Conservation (phyloP, 2,797 vertebrate species). For the Antennarius maculatus region DNA sequence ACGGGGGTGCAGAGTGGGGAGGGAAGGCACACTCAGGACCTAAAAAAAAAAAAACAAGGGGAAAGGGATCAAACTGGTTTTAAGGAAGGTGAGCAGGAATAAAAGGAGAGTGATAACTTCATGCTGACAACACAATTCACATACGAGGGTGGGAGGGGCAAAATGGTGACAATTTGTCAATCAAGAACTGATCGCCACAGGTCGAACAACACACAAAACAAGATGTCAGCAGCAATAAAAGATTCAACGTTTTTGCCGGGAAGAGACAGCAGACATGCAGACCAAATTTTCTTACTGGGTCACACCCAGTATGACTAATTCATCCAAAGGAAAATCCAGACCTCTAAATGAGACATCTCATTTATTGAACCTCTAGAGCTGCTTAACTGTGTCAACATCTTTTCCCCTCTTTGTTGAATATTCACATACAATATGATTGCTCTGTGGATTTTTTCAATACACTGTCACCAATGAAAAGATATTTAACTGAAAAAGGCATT, state of each 20-base stretch:
- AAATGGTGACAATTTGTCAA: not conserved
- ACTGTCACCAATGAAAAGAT: not conserved
- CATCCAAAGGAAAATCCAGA: constrained; percentile 10
- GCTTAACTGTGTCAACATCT: not conserved
- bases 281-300: constrained; percentile 20
- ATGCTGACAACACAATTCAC: constrained; percentile 54
- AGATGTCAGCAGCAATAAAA: constrained; percentile 10
- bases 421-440: not conserved
- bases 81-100: constrained; percentile 55
- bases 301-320: constrained; percentile 18
- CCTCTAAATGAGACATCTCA: constrained; percentile 7
- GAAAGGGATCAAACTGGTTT: constrained; percentile 64
- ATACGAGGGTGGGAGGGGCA: constrained; percentile 22
- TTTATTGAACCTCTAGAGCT: constrained; percentile 2
- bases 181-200: not conserved
- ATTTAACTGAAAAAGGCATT: not conserved
- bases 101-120: constrained; percentile 38
- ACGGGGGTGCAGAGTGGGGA: constrained; percentile 77
- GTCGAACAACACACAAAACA: not conserved
- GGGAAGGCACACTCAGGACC: constrained; percentile 81
- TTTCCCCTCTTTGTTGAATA: not conserved
- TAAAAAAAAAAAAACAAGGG: constrained; percentile 76
- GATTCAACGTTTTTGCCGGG: constrained; percentile 2
- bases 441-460: not conserved
- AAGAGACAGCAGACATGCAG: constrained; percentile 1